These are phyloP conservation scores for Alces alces DNA, from an alignment of 2,113 vertebrate species.

Conservation along the genomic window DNA sequence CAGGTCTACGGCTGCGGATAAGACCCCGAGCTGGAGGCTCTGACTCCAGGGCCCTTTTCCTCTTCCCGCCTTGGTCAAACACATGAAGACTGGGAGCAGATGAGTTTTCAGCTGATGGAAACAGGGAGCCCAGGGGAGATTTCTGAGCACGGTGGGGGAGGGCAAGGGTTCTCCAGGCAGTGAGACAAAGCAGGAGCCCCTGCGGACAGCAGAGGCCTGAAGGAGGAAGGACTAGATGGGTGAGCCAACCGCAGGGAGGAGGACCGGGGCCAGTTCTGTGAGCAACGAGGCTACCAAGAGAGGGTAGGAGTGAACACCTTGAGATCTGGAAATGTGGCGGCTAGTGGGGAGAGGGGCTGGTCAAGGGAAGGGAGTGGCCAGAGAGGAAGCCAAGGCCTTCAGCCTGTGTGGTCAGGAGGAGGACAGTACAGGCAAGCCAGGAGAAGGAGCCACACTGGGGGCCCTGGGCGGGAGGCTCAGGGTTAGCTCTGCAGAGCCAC, in stretches of 20 bases:
- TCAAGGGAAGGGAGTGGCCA: not conserved
- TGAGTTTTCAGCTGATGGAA: not conserved
- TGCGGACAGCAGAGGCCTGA: not conserved
- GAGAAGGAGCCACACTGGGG: not conserved
- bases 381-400: not conserved
- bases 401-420: not conserved
- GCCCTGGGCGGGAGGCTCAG: not conserved
- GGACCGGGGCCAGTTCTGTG: not conserved
- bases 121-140: not conserved
- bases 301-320: not conserved
- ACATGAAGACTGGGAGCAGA: not conserved
- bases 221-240: not conserved
- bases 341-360: no score
- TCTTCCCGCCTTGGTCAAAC: not conserved
- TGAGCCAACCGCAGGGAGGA: rapidly evolving
- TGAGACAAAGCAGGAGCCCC: not conserved
- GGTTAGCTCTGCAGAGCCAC: not conserved
- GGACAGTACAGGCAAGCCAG: not conserved
- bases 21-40: not conserved
- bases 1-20: not conserved
- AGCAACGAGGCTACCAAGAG: not conserved
- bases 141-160: not conserved
- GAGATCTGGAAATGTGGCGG: not conserved
- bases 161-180: not conserved
- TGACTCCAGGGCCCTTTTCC: not conserved